Evolutionary conservation across 2,113 vertebrate species (phyloP).

Genomic region (Cervus canadensis): DNA sequence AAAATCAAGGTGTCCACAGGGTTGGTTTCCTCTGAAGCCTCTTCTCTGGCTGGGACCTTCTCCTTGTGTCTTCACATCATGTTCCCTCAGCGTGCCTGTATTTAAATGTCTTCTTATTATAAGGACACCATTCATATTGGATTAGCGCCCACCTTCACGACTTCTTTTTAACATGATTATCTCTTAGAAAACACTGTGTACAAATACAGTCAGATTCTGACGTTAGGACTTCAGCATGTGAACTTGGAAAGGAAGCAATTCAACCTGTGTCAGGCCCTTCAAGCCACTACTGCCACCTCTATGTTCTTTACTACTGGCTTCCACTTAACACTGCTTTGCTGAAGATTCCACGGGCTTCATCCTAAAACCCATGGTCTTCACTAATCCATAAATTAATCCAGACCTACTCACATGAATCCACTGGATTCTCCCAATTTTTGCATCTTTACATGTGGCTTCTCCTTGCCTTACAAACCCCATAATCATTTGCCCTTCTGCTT

Average conservation of each 20-base stretch:
- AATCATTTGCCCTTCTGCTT: too few species aligned
- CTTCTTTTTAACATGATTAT: neutral
- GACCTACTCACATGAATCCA: neutral
- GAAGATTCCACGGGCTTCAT: neutral
- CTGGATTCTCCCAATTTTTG: rapidly evolving
- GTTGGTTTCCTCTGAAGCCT: neutral
- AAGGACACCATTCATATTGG: rapidly evolving
- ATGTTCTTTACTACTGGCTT: neutral
- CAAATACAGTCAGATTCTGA: neutral
- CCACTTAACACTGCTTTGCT: rapidly evolving
- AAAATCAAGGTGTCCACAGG: neutral
- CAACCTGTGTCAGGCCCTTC: rapidly evolving
- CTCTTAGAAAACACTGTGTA: neutral
- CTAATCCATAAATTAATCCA: neutral
- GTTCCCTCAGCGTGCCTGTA: rapidly evolving
- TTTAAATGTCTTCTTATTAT: neutral
- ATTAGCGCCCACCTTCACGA: rapidly evolving
- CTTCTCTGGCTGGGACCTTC: neutral
- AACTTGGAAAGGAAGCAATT: too few species aligned
- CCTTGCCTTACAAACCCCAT: rapidly evolving
- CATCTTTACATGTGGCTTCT: neutral
- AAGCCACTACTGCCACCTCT: rapidly evolving
- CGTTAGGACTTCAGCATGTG: neutral
- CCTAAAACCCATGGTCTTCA: neutral
- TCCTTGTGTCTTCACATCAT: rapidly evolving